These are phyloP conservation scores for Zaprionus kolodkinae DNA, from an alignment of 1,140 invertebrate genomes.

Conservation along the genomic window DNA sequence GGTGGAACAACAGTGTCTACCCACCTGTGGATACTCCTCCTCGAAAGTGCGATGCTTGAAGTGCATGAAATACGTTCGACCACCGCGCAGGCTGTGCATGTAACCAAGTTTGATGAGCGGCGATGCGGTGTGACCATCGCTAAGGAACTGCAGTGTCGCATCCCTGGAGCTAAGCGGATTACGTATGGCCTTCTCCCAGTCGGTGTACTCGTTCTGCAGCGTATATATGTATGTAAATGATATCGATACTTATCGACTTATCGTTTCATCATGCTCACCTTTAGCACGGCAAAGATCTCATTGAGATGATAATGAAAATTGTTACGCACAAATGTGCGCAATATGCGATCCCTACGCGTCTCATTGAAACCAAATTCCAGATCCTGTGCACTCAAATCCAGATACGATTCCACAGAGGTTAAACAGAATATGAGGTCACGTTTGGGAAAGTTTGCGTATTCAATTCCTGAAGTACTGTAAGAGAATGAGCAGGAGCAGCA, in stretches of 20 bases:
- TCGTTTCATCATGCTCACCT: constrained; percentile 77
- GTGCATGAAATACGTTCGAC: constrained; percentile 93
- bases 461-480: constrained; percentile 88
- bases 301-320: constrained; percentile 95
- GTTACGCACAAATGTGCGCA: constrained; percentile 94
- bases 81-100: constrained; percentile 90
- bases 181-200: constrained; percentile 93
- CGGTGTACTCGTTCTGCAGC: constrained; percentile 93
- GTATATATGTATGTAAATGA: background rate
- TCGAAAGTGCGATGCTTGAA: constrained; percentile 92
- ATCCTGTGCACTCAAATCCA: constrained; percentile 90
- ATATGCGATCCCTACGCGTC: constrained; percentile 91
- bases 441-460: constrained; percentile 93
- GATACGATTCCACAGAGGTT: constrained; percentile 90
- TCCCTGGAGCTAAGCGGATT: constrained; percentile 91
- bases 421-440: constrained; percentile 91
- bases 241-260: background rate
- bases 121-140: constrained; percentile 94
- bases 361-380: constrained; percentile 94
- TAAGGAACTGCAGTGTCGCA: constrained; percentile 90
- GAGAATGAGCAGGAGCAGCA: background rate
- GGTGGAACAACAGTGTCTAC: constrained; percentile 5
- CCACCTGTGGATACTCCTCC: constrained; percentile 91
- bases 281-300: constrained; percentile 95
- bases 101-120: constrained; percentile 92